These are phyloP conservation scores for Empis livida DNA, from an alignment of 2,888 invertebrate species.

Conservation along the genomic window DNA sequence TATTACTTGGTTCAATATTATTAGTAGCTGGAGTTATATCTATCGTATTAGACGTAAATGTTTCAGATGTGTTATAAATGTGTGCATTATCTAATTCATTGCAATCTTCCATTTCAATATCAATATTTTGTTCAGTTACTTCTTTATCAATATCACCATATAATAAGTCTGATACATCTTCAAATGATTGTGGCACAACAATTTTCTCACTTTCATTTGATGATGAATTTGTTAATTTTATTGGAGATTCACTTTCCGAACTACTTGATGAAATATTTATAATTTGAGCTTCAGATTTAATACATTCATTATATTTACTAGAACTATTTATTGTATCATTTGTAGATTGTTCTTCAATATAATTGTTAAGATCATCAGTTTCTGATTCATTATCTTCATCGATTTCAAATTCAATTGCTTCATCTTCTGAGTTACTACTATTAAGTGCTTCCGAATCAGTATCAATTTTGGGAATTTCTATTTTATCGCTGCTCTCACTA, in stretches of 20 bases:
- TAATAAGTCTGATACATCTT: slow-evolving; percentile 1
- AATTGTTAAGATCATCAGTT: slow-evolving; percentile 5
- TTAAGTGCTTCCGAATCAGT: slow-evolving; percentile 5
- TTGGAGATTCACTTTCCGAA: background rate
- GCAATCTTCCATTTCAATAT: background rate
- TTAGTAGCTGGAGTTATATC: too few species aligned
- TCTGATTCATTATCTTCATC: slow-evolving; percentile 6
- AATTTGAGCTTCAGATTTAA: background rate
- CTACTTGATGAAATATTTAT: background rate
- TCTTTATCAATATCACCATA: slow-evolving; percentile 2
- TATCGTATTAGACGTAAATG: background rate
- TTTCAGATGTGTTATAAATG: background rate
- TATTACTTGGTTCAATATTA: background rate
- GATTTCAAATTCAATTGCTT: slow-evolving; percentile 5
- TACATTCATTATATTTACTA: background rate
- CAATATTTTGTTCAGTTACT: background rate
- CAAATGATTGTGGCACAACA: background rate
- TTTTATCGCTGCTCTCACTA: background rate
- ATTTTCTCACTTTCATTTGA: background rate
- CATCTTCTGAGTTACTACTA: too few species aligned
- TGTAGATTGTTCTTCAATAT: slow-evolving; percentile 4
- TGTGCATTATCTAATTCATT: background rate
- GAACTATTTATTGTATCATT: background rate
- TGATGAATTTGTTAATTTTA: background rate
- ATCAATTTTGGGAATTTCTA: slow-evolving; percentile 3